Conservation (phyloP, 2,797 vertebrate genomes). For the Falco columbarius region DNA sequence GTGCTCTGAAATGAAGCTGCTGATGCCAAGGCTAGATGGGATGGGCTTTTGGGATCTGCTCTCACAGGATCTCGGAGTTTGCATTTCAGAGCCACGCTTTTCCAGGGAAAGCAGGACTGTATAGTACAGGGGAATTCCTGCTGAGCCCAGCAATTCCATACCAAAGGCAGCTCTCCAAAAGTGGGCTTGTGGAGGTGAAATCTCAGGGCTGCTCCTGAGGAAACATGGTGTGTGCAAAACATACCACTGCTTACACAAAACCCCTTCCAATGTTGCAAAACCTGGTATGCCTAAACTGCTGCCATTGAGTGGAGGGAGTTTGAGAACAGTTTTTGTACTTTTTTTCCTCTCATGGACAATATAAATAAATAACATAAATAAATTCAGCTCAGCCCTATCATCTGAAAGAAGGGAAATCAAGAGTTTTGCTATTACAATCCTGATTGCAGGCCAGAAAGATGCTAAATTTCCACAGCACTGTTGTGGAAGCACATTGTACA, state of each 20-base stretch:
- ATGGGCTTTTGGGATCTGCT: neutral
- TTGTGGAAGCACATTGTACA: neutral
- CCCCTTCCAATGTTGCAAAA: too few relatives aligned
- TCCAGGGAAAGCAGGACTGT: neutral
- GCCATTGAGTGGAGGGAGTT: neutral
- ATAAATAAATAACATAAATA: neutral
- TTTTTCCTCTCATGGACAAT: neutral
- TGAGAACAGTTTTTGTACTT: neutral
- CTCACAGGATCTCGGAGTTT: neutral
- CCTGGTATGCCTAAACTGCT: neutral
- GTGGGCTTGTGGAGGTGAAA: rapidly evolving
- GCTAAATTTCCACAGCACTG: neutral
- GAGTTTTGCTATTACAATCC: neutral
- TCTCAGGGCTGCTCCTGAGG: too few relatives aligned
- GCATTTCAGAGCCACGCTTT: neutral
- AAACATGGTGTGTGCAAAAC: neutral
- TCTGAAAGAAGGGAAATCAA: neutral
- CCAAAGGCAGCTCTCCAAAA: neutral
- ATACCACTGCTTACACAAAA: neutral
- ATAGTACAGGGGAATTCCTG: neutral
- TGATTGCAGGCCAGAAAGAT: neutral
- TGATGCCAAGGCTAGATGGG: neutral
- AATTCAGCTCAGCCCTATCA: neutral
- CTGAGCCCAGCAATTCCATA: neutral
- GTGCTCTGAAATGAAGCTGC: neutral